These are phyloP conservation scores for Marmota flaviventris DNA, from an alignment of 2,113 vertebrate species.

Conservation along the genomic window DNA sequence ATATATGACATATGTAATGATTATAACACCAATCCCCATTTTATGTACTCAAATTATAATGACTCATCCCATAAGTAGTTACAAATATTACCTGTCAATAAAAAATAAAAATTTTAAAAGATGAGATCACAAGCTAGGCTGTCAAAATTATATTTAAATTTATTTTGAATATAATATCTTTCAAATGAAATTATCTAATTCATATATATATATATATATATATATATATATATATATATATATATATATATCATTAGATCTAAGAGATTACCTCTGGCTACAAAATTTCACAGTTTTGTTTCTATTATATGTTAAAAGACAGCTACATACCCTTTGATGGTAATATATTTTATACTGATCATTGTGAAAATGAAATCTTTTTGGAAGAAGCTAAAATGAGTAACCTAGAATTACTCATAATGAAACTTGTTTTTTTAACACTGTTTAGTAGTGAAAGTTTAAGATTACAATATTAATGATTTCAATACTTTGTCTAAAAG, in stretches of 20 bases:
- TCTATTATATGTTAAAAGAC: not conserved
- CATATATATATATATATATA: too few species aligned
- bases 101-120: not conserved
- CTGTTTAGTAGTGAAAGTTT: constrained; percentile 59
- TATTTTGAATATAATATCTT: not conserved
- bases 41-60: not conserved
- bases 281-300: not conserved
- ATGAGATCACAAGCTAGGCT: not conserved
- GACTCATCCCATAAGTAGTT: too few species aligned
- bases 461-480: constrained; percentile 65
- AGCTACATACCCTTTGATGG: constrained; percentile 17
- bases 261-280: not conserved
- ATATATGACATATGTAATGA: not conserved
- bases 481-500: constrained; percentile 64
- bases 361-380: constrained; percentile 56
- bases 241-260: not conserved
- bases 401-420: not conserved
- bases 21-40: too few species aligned
- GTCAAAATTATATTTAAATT: not conserved
- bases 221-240: too few species aligned
- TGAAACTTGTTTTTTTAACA: constrained; percentile 77
- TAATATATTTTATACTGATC: constrained; percentile 57
- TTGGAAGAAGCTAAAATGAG: constrained; percentile 60
- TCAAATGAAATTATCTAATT: not conserved
- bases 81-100: not conserved